phyloP scores from a whole-genome alignment of 92 coral and sea anemone genomes.

The Phenganax stokvisi region DNA sequence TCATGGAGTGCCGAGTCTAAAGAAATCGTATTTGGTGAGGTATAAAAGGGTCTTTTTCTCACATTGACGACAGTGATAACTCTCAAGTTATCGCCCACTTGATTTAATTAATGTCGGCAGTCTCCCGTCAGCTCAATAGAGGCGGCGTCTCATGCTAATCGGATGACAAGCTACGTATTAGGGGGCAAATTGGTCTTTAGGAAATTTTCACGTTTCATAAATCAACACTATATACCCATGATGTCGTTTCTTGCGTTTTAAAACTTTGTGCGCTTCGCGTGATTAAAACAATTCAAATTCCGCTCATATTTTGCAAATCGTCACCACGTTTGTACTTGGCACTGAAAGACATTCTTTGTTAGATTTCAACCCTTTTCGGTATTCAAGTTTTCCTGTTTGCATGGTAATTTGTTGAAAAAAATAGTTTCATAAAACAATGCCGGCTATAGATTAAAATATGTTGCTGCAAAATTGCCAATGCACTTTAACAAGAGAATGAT shows the following conservation, averaged over 20 bases:
- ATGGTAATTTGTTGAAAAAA: too few relatives aligned
- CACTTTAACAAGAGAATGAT: too few relatives aligned
- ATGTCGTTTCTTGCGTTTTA: not conserved
- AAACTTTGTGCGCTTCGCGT: conserved; percentile 37
- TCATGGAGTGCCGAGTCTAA: too few relatives aligned
- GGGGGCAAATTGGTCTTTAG: conserved; percentile 38
- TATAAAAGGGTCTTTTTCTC: not conserved
- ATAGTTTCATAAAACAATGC: too few relatives aligned
- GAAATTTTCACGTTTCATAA: conserved; percentile 25
- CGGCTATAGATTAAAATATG: too few relatives aligned
- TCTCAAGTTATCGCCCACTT: conserved; percentile 26
- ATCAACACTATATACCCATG: conserved; percentile 28
- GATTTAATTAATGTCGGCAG: conserved; percentile 15
- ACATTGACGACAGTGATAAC: conserved; percentile 1
- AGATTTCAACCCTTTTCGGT: not conserved
- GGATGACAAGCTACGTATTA: conserved; percentile 25
- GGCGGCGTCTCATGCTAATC: conserved; percentile 41
- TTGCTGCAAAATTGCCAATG: too few relatives aligned
- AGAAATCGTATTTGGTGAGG: not conserved
- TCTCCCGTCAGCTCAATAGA: conserved; percentile 12
- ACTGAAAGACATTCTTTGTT: not conserved
- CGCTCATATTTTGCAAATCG: conserved; percentile 5
- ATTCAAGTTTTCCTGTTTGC: too few relatives aligned
- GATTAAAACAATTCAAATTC: conserved; percentile 61
- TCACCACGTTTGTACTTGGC: not conserved